phyloP scores from a whole-genome alignment of 2,797 vertebrate species.

The Melopsittacus undulatus region DNA sequence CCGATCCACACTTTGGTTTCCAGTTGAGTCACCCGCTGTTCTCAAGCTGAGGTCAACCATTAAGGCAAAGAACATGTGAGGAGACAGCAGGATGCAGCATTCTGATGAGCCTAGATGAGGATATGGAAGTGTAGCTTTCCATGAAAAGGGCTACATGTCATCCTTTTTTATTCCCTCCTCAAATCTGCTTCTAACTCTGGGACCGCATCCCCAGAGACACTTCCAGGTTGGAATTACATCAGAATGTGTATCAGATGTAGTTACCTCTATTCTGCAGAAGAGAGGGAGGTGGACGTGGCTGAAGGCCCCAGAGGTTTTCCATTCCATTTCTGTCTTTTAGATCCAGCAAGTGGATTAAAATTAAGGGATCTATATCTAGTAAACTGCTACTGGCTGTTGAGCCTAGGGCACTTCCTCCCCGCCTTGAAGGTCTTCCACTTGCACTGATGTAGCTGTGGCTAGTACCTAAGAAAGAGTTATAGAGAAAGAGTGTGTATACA shows the following conservation, averaged over 20 bases:
- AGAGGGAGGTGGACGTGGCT: conserved; percentile 89
- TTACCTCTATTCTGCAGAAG: conserved; percentile 90
- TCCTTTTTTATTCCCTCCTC: not conserved
- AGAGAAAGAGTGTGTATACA: not conserved
- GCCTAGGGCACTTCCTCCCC: conserved; percentile 72
- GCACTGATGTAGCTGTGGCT: conserved; percentile 72
- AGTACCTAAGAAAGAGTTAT: conserved; percentile 62
- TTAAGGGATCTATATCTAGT: conserved; percentile 94
- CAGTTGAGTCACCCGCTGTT: not conserved
- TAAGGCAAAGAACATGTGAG: not conserved
- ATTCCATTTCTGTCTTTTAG: conserved; percentile 92
- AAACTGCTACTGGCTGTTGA: conserved; percentile 81
- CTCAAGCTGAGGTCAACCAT: not conserved
- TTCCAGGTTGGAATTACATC: not conserved
- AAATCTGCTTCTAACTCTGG: not conserved
- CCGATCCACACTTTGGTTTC: not conserved
- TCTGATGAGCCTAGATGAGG: not conserved
- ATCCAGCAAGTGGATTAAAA: conserved; percentile 95
- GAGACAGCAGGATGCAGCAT: not conserved
- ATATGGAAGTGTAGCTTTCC: not conserved
- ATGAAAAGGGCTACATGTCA: not conserved
- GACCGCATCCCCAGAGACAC: not conserved
- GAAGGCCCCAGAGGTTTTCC: conserved; percentile 95
- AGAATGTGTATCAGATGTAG: not conserved
- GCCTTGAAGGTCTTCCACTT: conserved; percentile 75